These are phyloP conservation scores for Gastrophryne carolinensis DNA, from an alignment of 2,797 vertebrate species.

Conservation along the genomic window DNA sequence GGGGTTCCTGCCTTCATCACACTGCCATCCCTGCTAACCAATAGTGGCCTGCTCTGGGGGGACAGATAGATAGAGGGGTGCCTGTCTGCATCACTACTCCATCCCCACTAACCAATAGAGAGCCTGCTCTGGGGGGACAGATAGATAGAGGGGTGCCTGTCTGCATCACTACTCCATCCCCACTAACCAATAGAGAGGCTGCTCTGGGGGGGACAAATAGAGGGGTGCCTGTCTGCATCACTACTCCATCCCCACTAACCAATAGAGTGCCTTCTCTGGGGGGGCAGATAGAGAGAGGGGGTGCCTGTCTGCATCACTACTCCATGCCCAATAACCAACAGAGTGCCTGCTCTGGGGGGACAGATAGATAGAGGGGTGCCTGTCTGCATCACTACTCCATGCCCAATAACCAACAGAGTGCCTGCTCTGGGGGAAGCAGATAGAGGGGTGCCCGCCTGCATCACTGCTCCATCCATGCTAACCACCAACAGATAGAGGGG, in stretches of 20 bases:
- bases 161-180: background rate
- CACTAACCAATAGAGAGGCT: background rate
- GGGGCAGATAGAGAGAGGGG: background rate
- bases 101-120: background rate
- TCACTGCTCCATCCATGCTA: background rate
- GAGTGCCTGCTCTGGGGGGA: background rate
- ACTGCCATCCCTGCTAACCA: too few species aligned
- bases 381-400: background rate
- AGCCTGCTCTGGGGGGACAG: slow-evolving; percentile 9
- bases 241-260: too few species aligned
- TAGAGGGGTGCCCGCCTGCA: background rate
- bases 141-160: background rate
- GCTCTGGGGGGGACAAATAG: too few species aligned
- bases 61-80: background rate
- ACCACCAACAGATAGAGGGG: too few species aligned
- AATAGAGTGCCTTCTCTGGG: background rate
- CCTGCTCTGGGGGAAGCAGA: slow-evolving; percentile 11
- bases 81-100: background rate
- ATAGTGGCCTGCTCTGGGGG: background rate
- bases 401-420: background rate
- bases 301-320: background rate
- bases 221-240: too few species aligned
- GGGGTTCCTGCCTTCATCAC: too few species aligned
- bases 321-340: too few species aligned
- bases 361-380: background rate